Conservation (phyloP, 2,113 vertebrate species). For the Rousettus leschenaultii region DNA sequence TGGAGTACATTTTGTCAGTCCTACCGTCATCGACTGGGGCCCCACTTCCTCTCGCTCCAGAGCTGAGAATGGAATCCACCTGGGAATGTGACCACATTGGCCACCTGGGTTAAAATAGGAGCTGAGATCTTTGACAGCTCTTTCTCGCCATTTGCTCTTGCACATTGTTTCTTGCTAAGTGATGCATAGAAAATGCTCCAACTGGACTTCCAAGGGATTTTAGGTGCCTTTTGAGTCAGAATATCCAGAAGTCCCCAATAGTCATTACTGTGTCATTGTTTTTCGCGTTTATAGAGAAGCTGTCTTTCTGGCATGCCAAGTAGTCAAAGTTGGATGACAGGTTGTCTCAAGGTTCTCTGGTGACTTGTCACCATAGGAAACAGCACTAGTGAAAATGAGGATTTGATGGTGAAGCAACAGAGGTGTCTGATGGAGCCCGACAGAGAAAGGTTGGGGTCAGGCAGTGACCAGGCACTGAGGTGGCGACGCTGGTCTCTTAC, state of each 20-base stretch:
- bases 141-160: not conserved
- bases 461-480: not conserved
- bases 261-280: not conserved
- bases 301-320: not conserved
- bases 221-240: not conserved
- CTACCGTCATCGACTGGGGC: not conserved
- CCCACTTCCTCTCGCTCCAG: not conserved
- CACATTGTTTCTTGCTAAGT: not conserved
- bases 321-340: not conserved
- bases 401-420: not conserved
- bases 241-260: not conserved
- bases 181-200: not conserved
- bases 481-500: accelerated
- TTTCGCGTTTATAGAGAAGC: not conserved
- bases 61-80: not conserved
- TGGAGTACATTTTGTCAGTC: no score
- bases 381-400: not conserved
- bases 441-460: not conserved
- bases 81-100: not conserved
- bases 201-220: not conserved
- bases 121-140: not conserved
- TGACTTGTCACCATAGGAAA: not conserved
- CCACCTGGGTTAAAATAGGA: not conserved
- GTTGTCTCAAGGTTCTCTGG: not conserved
- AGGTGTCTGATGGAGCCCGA: not conserved